These are phyloP conservation scores for Acleris emargana DNA, from an alignment of 2,888 invertebrate genomes.

Conservation along the genomic window DNA sequence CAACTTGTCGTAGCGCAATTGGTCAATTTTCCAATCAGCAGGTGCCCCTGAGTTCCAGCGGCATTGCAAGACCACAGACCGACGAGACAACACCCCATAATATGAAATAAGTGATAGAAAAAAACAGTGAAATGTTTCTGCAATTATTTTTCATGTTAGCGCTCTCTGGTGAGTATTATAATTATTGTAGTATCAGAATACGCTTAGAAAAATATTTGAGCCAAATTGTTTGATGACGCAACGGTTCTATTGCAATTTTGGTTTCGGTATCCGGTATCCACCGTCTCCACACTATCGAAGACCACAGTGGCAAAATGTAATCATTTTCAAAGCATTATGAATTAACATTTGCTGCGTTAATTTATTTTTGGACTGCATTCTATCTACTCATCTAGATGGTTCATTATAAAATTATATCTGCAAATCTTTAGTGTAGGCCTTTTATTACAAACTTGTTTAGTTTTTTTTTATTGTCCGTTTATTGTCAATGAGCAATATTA, in stretches of 20 bases:
- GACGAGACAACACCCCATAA: conserved; percentile 26
- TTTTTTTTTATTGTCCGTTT: background rate
- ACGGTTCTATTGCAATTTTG: background rate
- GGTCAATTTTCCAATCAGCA: conserved; percentile 75
- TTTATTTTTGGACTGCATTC: too few relatives aligned
- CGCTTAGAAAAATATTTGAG: background rate
- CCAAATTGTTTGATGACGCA: background rate
- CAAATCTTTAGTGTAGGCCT: too few relatives aligned
- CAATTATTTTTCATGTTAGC: conserved; percentile 39
- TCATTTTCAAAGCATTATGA: too few relatives aligned
- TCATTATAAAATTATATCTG: too few relatives aligned
- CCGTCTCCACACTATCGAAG: background rate
- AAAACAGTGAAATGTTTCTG: conserved; percentile 30
- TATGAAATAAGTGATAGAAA: conserved; percentile 29
- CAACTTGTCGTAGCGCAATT: conserved; percentile 60
- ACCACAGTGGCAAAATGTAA: too few relatives aligned
- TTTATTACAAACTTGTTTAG: too few relatives aligned
- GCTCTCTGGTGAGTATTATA: conserved; percentile 42
- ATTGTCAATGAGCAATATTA: background rate
- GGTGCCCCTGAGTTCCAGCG: conserved; percentile 45
- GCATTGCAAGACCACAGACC: conserved; percentile 33
- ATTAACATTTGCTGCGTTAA: too few relatives aligned
- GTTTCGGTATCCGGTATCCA: background rate
- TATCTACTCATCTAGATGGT: too few relatives aligned
- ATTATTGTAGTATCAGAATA: too few relatives aligned